Base-by-base conservation (phyloP, 2,888 invertebrate species). In the Caenorhabditis sinica region DNA sequence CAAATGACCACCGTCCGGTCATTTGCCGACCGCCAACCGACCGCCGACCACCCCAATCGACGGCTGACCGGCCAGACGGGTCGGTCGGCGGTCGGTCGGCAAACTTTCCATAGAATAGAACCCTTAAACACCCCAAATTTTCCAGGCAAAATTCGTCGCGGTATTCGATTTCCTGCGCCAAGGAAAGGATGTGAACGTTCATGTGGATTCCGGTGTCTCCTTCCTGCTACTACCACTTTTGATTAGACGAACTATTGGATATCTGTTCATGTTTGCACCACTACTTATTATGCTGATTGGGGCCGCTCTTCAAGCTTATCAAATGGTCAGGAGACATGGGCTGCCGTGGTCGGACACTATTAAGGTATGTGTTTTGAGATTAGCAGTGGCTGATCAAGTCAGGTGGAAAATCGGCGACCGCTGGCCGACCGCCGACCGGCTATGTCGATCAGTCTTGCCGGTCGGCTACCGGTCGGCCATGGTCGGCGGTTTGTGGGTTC, bases 81-180 rank as follows among this genome's bases (percentile, higher is more conserved):
- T n/a, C n/a, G n/a, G n/a, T n/a, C n/a, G n/a, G n/a, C n/a, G n/a
- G n/a, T n/a, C n/a, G n/a, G n/a, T n/a, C n/a, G n/a, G n/a, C n/a
- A n/a, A n/a, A n/a, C n/a, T n/a, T n/a, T 3, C 49, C 49, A n/a
- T 49, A 1, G 1, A 49, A 49, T 1, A 4, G n/a, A 49, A n/a
- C n/a, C n/a, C n/a, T 17, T 4, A 23, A 11, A 15, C 15, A 45
- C 11, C 33, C 8, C 33, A 17, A 40, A 9, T 4, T 45, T 86
- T 86, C 60, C 79, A 90, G 90, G 36, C 85, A 11, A 89, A 90
- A 63, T 86, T 88, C 60, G 87, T 86, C 0, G 88, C 88, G 1
- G 88, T 89, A 13, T 90, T 87, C 71, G 90, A 90, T 81, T 87
- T 89, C 30, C 73, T 90, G 0, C 49, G 86, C 3, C 56, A 25